Base-by-base conservation (phyloP, 2,888 invertebrate genomes). In the Synergus laeviventris region DNA sequence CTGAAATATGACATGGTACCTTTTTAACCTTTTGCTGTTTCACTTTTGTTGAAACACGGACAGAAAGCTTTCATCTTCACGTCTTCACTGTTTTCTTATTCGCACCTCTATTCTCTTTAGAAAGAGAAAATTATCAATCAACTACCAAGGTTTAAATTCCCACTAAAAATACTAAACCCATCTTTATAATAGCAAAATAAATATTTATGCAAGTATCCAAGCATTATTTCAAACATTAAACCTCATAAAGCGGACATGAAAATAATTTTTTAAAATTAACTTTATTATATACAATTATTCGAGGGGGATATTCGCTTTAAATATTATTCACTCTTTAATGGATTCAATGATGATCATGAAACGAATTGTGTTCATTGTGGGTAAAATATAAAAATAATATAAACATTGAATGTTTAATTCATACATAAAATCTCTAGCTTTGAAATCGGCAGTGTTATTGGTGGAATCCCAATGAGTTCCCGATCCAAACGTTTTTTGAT, bases 401-500 rank as follows among this genome's bases (percentile, higher is more conserved):
- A 36, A 70, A 54, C 49, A 31, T 24, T 49, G n/a, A 49, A 70
- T 49, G 49, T 12, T 49, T 70, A 70, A 70, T 70, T 21, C n/a
- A 49, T 70, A n/a, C 24, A 14, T 21, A 64, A 64, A 64, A 24
- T 21, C 18, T 16, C 14, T n/a, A n/a, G 18, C 12, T 45, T 21
- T 12, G 11, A 70, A 70, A 70, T 49, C n/a, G 31, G 31, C 12
- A 54, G 49, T n/a, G 31, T 70, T 49, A 70, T 70, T 54, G 49
- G 70, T 24, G 49, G 49, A 70, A 49, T 70, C 36, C 36, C 11
- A 70, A 70, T 49, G 70, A 49, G 31, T 49, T 54, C 24, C 24
- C 70, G 24, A 70, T 16, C 9, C n/a, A 54, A 70, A 49, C n/a
- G 70, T 70, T 70, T 70, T 70, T 70, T 70, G 70, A 70, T 70